Evolutionary conservation across 2,113 vertebrate species (phyloP).

Genomic region (Nycticebus coucang): DNA sequence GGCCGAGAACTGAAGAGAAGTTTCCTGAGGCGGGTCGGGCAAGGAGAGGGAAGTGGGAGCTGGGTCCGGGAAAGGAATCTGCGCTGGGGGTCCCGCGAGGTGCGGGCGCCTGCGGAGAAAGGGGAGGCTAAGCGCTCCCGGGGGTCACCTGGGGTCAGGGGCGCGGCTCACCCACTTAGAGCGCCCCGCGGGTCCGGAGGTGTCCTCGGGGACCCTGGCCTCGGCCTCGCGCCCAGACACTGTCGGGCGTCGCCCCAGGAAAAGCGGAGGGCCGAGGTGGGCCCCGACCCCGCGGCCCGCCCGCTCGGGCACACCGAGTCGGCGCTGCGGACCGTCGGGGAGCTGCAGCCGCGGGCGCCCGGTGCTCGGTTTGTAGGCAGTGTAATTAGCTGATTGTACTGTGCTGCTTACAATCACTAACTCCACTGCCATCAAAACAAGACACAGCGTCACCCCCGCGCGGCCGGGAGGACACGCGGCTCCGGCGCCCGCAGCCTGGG

Average conservation of each 20-base stretch:
- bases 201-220: background rate
- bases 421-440: constrained; percentile 92
- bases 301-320: background rate
- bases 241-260: background rate
- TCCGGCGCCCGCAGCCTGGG: too few relatives aligned
- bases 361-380: constrained; percentile 93
- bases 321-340: constrained; percentile 34
- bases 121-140: background rate
- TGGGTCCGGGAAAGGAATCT: background rate
- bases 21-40: constrained; percentile 8
- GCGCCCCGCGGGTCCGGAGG: background rate
- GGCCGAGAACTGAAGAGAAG: constrained; percentile 25
- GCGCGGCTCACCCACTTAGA: background rate
- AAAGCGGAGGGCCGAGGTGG: background rate
- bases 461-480: background rate
- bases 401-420: constrained; percentile 88
- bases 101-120: background rate
- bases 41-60: background rate
- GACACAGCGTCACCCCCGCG: constrained; percentile 77
- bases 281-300: background rate
- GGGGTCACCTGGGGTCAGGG: background rate
- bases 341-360: constrained; percentile 46
- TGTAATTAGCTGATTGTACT: constrained; percentile 94
- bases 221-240: background rate
- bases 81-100: background rate